Evolutionary conservation across 2,888 invertebrate genomes (phyloP).

Genomic region (Temnothorax ravouxi): DNA sequence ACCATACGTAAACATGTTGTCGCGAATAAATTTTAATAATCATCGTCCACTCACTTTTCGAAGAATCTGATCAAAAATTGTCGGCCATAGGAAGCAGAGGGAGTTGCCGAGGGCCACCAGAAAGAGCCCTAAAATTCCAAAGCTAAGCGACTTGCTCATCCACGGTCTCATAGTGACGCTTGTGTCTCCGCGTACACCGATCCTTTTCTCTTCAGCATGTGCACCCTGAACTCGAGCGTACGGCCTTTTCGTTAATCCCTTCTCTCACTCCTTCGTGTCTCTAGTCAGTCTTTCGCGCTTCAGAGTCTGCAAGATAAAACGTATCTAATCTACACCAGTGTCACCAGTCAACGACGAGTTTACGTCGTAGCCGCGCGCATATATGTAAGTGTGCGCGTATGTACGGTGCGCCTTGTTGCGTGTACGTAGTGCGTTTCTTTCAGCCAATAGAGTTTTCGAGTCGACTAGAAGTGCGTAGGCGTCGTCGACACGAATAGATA

Average conservation of each 20-base stretch:
- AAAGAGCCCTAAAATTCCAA: conserved; percentile 78
- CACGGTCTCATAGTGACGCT: conserved; percentile 82
- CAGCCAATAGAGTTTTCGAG: neutral
- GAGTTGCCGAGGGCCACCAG: conserved; percentile 76
- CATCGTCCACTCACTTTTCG: conserved; percentile 74
- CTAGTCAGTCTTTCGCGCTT: conserved; percentile 35
- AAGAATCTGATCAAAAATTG: conserved; percentile 78
- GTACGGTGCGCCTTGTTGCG: neutral
- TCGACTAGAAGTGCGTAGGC: conserved; percentile 5
- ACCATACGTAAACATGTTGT: neutral
- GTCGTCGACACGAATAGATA: conserved; percentile 20
- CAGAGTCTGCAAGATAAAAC: conserved; percentile 68
- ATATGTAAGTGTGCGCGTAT: neutral
- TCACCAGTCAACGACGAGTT: conserved; percentile 41
- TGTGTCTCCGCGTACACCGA: conserved; percentile 43
- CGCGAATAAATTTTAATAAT: neutral
- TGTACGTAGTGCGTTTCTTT: conserved; percentile 7
- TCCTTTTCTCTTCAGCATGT: conserved; percentile 73
- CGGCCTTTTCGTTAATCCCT: conserved; percentile 46
- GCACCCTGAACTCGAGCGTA: conserved; percentile 53
- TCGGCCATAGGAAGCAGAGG: conserved; percentile 77
- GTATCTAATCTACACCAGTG: conserved; percentile 77
- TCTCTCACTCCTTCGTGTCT: conserved; percentile 37
- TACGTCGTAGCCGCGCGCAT: neutral
- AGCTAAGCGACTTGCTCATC: conserved; percentile 76